Evolutionary conservation across 2,113 vertebrate genomes (phyloP), one percentile per base, ranked within the genome.

Genomic region (Drymodes brunneopygia): DNA sequence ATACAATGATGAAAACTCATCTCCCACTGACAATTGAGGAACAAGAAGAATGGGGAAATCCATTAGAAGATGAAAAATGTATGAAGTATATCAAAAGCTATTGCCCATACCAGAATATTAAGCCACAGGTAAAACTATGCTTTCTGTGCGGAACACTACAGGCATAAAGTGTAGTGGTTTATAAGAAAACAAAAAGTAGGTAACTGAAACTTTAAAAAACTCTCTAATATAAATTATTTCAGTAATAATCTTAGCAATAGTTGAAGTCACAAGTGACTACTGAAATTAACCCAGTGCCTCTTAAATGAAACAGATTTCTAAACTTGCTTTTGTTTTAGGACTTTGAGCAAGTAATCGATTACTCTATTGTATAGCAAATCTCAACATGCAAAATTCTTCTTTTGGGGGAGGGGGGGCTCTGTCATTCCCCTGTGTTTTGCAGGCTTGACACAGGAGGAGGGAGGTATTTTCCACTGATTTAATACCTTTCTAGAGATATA

Each of bases 31-130:
- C 99, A n/a, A 47, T 97, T 61, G 99, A 99, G 97, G 99, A 99
- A 94, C 97, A 98, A 90, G 99, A 99, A 72, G 99, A 99, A 92
- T 99, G 99, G 99, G 99, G 99, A 16, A 98, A 99, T 95, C 99
- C 99, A 44, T 88, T 98, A 44, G 96, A 95, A 87, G 97, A 99
- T 95, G 95, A 98, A 69, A 95, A 96, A 58, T 98, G 98, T 56
- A 97, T 96, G 95, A 97, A 97, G 50, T 97, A 97, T 95, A 99
- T 99, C 94, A 97, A 98, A 92, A 98, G 97, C 86, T 99, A 99
- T 95, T 99, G 99, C 92, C 99, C 99, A 33, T 98, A 98, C 93
- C 97, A 98, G 92, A 99, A 99, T 96, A 99, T 99, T 88, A 98
- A 96, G 50, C 97, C 99, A 95, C 99, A 99, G 99, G 99, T 99